These are phyloP conservation scores for Hyperoplus immaculatus DNA, from an alignment of 2,797 vertebrate genomes.

Conservation along the genomic window DNA sequence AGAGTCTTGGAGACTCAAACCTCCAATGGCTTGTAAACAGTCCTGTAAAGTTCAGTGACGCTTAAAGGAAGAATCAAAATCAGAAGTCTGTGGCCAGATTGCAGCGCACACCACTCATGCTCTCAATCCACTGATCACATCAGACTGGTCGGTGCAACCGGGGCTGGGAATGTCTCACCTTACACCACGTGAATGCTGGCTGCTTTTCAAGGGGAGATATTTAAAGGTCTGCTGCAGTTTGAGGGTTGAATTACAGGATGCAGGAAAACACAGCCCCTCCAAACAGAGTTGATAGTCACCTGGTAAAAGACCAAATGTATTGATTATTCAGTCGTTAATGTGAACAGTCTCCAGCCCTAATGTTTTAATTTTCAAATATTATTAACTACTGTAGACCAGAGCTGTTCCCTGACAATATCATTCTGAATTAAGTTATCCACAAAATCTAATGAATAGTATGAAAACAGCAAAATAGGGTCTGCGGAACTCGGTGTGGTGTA, in stretches of 20 bases:
- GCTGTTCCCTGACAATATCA: background rate
- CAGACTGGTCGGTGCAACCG: slow-evolving; percentile 58
- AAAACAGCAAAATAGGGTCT: background rate
- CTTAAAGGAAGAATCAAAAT: slow-evolving; percentile 15
- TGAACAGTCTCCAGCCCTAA: background rate
- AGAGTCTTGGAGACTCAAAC: slow-evolving; percentile 48
- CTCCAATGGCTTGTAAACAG: slow-evolving; percentile 21
- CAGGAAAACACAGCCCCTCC: slow-evolving; percentile 52
- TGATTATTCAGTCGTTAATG: slow-evolving; percentile 3
- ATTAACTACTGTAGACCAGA: background rate
- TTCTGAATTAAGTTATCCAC: background rate
- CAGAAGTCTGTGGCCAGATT: slow-evolving; percentile 40
- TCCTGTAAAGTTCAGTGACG: slow-evolving; percentile 36
- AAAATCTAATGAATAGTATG: background rate
- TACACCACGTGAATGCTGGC: slow-evolving; percentile 85
- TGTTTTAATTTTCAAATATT: background rate
- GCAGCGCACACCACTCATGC: slow-evolving; percentile 52
- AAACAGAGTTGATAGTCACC: slow-evolving; percentile 59
- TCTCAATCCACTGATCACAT: slow-evolving; percentile 61
- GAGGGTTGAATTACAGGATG: slow-evolving; percentile 79
- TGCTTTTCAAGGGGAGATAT: slow-evolving; percentile 78
- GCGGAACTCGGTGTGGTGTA: background rate
- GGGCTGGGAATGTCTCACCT: slow-evolving; percentile 80
- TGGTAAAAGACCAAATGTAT: slow-evolving; percentile 48
- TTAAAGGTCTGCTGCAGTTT: slow-evolving; percentile 84